Conservation (phyloP, 2,888 invertebrate species). For the Chamaedrilus cognettii region DNA sequence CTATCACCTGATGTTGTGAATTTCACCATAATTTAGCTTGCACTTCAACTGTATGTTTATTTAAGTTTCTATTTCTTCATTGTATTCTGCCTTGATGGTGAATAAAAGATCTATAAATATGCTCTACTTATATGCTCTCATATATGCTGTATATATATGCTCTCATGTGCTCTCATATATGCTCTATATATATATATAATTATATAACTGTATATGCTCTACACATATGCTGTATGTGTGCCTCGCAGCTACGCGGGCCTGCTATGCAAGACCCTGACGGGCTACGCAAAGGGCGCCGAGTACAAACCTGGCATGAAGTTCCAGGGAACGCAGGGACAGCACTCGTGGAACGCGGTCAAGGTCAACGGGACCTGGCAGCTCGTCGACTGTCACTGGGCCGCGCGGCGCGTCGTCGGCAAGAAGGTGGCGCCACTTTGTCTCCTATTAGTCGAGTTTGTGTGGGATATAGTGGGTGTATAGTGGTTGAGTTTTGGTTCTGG, state of each 20-base stretch:
- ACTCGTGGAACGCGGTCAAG: conserved; percentile 60
- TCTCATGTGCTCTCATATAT: too few relatives aligned
- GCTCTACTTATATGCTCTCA: too few relatives aligned
- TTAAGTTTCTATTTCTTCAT: too few relatives aligned
- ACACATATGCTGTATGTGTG: not conserved
- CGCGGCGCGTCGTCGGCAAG: conserved; percentile 59
- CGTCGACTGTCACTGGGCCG: conserved; percentile 60
- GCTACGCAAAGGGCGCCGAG: conserved; percentile 60
- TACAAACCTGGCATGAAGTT: conserved; percentile 59
- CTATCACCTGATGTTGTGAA: too few relatives aligned
- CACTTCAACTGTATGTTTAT: too few relatives aligned
- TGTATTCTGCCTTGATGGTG: too few relatives aligned
- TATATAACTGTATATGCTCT: not conserved
- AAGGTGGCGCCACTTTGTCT: conserved; percentile 40
- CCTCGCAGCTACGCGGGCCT: conserved; percentile 57
- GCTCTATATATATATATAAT: too few relatives aligned
- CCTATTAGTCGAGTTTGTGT: not conserved
- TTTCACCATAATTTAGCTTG: too few relatives aligned
- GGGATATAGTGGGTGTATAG: not conserved
- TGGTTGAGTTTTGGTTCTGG: too few relatives aligned
- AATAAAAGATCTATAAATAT: too few relatives aligned
- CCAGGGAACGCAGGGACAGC: conserved; percentile 55
- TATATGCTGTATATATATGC: too few relatives aligned
- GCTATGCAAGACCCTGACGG: conserved; percentile 58
- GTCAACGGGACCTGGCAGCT: conserved; percentile 59